Base-by-base conservation (phyloP, 2,113 vertebrate genomes). In the Rostratula benghalensis region DNA sequence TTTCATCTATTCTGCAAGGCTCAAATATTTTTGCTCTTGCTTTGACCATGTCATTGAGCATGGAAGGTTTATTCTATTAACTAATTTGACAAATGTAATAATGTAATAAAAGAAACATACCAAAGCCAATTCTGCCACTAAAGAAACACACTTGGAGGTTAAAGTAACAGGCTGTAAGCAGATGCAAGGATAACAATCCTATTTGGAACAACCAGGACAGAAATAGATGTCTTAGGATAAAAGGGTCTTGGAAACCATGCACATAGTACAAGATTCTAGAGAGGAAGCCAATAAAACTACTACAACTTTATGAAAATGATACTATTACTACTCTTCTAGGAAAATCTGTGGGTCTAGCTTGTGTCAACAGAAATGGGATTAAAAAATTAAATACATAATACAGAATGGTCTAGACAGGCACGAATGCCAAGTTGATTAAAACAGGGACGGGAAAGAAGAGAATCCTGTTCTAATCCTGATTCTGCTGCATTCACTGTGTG, bases 391-490 rank as follows among this genome's bases (percentile, higher is more conserved):
- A 63, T 82, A 50, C 39, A 56, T n/a, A 68, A 35, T 64, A 50
- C 39, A 56, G 37, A 68, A 35, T 64, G 14, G 56, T 84, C 91
- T 87, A 87, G 69, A 75, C 35, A 64, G 61, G 20, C 76, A 81
- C n/a, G 83, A 70, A 54, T 50, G 51, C 68, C 83, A 78, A 74
- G 48, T 81, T 94, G 39, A 84, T 93, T 97, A 90, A 63, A 83
- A 51, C 15, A 39, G 22, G n/a, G 79, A 57, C 91, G 78, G 89
- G 80, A 94, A 93, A 82, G 0, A 17, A 89, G 76, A 70, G 68
- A 94, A 87, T 94, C 77, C 83, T 81, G 30, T 68, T 87, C 80
- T 96, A 91, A 97, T 97, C 91, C 86, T 24, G 64, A 74, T 74
- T 87, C 46, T 83, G 56, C 60, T 68, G 56, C 3, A 3, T 81